Percentiles rank a stretch among this genome's conserved stretches.
Evolutionary conservation across 2,888 invertebrate genomes (phyloP).

Genomic region (Octodonta nipae): DNA sequence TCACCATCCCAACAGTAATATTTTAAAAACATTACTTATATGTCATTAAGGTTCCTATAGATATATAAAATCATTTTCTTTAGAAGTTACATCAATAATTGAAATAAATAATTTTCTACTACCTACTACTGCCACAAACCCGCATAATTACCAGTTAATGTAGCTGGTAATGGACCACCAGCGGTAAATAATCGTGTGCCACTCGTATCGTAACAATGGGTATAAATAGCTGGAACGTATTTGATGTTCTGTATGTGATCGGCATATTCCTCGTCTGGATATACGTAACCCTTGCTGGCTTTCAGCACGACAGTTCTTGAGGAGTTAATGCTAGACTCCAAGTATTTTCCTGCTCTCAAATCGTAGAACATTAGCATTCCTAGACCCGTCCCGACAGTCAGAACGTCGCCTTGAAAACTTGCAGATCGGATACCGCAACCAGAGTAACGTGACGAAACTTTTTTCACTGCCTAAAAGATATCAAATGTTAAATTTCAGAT

Average conservation of each 20-base stretch:
- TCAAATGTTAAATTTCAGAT: background rate
- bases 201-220: conserved; percentile 87
- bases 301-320: conserved; percentile 76
- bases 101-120: no score
- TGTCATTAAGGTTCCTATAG: no score
- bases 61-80: no score
- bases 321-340: conserved; percentile 81
- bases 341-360: conserved; percentile 75
- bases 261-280: conserved; percentile 69
- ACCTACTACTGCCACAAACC: conserved; percentile 81
- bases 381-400: conserved; percentile 86
- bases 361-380: conserved; percentile 91
- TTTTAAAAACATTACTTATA: no score
- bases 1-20: no score
- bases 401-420: conserved; percentile 75
- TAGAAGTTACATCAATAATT: no score
- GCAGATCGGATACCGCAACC: conserved; percentile 87
- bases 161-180: conserved; percentile 86
- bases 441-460: conserved; percentile 73
- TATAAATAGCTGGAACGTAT: conserved; percentile 88
- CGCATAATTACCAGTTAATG: conserved; percentile 85
- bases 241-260: conserved; percentile 74
- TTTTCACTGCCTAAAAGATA: conserved; percentile 48
- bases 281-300: conserved; percentile 79
- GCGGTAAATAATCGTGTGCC: conserved; percentile 87